Base-by-base conservation (phyloP, 2,113 vertebrate genomes). In the Psittacara wagleri region DNA sequence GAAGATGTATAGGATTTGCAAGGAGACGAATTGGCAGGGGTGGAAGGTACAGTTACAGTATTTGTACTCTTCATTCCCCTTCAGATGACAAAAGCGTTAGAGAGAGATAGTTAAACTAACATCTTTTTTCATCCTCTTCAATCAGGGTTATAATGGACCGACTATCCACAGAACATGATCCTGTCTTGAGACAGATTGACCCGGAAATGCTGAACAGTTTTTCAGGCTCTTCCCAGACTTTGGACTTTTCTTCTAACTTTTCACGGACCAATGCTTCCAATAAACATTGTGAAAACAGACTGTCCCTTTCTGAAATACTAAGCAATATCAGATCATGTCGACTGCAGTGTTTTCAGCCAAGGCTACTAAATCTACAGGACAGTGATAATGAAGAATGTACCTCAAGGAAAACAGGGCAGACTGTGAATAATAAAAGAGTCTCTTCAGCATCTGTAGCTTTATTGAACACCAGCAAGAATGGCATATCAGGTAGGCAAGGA, bases 321-420 rank as follows among this genome's bases (percentile, higher is more conserved):
- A 98, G 98, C 97, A 99, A 99, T 98, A 99, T 99, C 97, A 98
- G 98, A 98, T 98, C 98, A 92, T 98, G 99, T 98, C 98, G 99
- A 98, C 98, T 98, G 98, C 98, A 98, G 97, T 99, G 98, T 98
- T 99, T 99, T 95, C 98, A 98, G 95, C 99, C 99, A 93, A 98
- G 98, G 98, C 97, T 97, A 88, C 95, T 97, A 94, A 98, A 98
- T 95, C 95, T 97, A 94, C 98, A 98, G 96, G 97, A 98, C 93
- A 97, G 92, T 48, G 98, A 98, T 90, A 98, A 96, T 74, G 98
- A 98, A 97, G 98, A 98, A 95, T 98, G 98, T 98, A 98, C 98
- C 97, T 98, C 97, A 97, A 97, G 98, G 97, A 98, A 98, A 98
- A 96, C 98, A 98, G 98, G 97, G 96, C 97, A 98, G 97, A 97